A percentile compares a stretch with the other conserved stretches of the same genome.
phyloP scores from a whole-genome alignment of 2,888 invertebrate species.

The Mythimna lalbum region DNA sequence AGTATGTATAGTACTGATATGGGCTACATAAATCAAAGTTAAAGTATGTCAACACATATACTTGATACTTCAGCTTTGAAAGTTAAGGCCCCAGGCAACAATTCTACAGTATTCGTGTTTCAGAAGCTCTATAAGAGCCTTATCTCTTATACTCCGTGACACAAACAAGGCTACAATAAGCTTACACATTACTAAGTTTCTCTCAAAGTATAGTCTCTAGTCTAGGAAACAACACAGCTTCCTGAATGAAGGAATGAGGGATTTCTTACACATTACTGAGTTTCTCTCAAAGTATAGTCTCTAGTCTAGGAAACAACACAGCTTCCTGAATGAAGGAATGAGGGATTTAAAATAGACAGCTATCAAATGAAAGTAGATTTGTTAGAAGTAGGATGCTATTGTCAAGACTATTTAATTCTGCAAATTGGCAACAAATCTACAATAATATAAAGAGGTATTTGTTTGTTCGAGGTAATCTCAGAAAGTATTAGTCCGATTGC shows the following conservation, averaged over 20 bases:
- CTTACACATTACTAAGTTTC: constrained; percentile 5
- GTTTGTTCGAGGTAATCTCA: no score
- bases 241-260: not conserved
- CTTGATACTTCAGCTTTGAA: not conserved
- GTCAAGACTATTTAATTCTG: no score
- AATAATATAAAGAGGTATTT: no score
- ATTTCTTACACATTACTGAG: not conserved
- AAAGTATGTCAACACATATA: not conserved
- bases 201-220: not conserved
- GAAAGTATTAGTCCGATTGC: no score
- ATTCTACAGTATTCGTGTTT: not conserved
- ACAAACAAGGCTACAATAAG: constrained; percentile 1
- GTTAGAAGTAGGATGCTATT: no score
- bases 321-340: not conserved
- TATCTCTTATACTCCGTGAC: constrained; percentile 1
- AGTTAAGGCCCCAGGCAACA: not conserved
- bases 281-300: not conserved
- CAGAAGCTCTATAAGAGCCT: not conserved
- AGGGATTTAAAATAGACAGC: not conserved
- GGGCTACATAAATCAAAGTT: not conserved
- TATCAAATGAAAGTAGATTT: not conserved
- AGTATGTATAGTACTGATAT: not conserved
- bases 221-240: not conserved
- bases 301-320: not conserved
- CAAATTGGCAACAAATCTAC: no score